Evolutionary conservation across 2,113 vertebrate genomes (phyloP).

Genomic region (Entelurus aequoreus): DNA sequence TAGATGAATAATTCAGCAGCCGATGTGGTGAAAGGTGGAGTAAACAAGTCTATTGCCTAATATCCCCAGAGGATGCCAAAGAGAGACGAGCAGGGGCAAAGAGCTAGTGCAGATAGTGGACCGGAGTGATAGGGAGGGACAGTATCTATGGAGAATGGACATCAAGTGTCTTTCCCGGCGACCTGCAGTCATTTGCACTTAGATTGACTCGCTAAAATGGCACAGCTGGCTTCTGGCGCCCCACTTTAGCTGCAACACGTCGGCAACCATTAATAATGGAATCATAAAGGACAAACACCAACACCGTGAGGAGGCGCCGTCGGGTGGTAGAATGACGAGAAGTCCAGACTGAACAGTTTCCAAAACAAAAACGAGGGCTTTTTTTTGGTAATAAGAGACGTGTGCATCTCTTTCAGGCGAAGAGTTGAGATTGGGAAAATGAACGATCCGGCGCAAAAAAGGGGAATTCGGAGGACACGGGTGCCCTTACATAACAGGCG

Average conservation of each 20-base stretch:
- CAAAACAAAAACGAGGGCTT: constrained; percentile 40
- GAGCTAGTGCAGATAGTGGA: constrained; percentile 53
- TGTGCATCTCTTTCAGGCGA: constrained; percentile 42
- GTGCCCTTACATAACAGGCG: constrained; percentile 52
- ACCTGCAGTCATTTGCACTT: constrained; percentile 72
- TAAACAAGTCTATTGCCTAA: constrained; percentile 81
- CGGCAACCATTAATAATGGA: constrained; percentile 60
- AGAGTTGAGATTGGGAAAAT: constrained; percentile 36
- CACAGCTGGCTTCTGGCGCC: constrained; percentile 43
- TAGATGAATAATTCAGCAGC: constrained; percentile 79
- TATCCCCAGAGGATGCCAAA: constrained; percentile 73
- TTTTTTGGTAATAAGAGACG: constrained; percentile 36
- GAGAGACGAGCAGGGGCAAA: constrained; percentile 46
- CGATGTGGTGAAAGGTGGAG: constrained; percentile 79
- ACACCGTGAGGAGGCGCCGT: constrained; percentile 36
- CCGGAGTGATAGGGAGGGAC: constrained; percentile 36
- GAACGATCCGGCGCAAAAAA: constrained; percentile 28
- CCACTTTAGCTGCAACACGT: constrained; percentile 32
- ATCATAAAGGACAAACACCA: constrained; percentile 53
- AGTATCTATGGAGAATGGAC: constrained; percentile 53
- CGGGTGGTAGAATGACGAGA: constrained; percentile 17
- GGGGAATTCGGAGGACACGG: constrained; percentile 44
- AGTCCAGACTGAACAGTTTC: constrained; percentile 45
- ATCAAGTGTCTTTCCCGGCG: constrained; percentile 56
- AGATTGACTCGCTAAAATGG: constrained; percentile 68